Conservation (phyloP, 2,797 vertebrate genomes). For the Coregonus ussuriensis region DNA sequence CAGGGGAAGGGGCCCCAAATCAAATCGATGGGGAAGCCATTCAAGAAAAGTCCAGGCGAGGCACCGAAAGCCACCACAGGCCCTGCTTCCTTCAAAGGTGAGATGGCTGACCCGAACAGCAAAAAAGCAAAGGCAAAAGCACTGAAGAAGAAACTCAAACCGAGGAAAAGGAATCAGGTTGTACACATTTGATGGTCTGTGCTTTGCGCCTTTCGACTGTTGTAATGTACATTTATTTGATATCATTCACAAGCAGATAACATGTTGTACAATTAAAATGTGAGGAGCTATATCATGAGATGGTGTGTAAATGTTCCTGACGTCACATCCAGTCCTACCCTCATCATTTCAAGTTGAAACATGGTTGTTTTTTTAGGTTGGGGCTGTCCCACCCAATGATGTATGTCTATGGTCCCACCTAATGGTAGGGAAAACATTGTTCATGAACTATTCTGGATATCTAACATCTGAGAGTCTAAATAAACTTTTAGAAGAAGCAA, state of each 20-base stretch:
- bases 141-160: conserved; percentile 63
- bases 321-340: neutral
- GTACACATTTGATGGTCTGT: conserved; percentile 49
- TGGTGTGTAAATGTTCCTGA: neutral
- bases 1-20: neutral
- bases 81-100: conserved; percentile 65
- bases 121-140: conserved; percentile 52
- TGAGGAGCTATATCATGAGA: neutral
- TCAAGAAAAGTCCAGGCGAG: neutral
- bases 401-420: neutral
- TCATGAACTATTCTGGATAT: no score
- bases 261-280: neutral
- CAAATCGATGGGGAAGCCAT: conserved; percentile 33
- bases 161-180: conserved; percentile 33
- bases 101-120: conserved; percentile 56
- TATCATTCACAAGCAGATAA: neutral
- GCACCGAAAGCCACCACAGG: neutral
- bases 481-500: neutral
- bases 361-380: neutral
- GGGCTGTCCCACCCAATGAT: neutral
- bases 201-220: neutral
- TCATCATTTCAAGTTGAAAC: no score
- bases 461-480: neutral
- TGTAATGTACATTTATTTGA: neutral
- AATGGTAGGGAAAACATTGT: neutral